phyloP scores from a whole-genome alignment of 37 sponge, comb jelly and placozoan species.

The Oopsacas minuta region DNA sequence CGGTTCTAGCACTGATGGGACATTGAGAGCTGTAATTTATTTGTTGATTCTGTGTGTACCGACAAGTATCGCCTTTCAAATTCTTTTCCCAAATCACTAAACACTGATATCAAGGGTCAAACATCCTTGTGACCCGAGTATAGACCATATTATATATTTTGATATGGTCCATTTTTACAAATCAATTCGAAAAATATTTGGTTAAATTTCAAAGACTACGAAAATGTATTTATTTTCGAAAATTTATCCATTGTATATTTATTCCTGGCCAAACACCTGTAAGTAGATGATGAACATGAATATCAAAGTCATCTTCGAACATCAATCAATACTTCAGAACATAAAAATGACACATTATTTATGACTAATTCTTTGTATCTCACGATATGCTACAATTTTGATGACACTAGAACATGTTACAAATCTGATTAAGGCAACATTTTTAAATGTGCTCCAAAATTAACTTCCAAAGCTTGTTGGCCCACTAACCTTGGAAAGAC shows the following conservation, averaged over 20 bases:
- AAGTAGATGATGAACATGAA: constrained; percentile 12
- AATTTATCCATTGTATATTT: constrained; percentile 5
- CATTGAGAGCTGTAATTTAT: constrained; percentile 12
- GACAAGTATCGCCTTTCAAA: background rate
- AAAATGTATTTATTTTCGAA: constrained; percentile 8
- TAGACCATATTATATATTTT: background rate
- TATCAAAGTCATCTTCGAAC: background rate
- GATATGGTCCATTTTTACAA: constrained; percentile 9
- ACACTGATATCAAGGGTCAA: background rate
- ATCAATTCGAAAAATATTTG: constrained; percentile 12
- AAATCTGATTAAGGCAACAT: constrained; percentile 10
- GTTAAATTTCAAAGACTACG: constrained; percentile 16
- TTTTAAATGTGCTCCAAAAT: constrained; percentile 17
- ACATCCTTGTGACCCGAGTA: constrained; percentile 18
- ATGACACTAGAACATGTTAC: constrained; percentile 5
- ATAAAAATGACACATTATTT: background rate
- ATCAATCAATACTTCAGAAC: constrained; percentile 10
- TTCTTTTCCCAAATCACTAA: constrained; percentile 9
- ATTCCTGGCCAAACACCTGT: background rate
- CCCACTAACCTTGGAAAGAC: constrained; percentile 11
- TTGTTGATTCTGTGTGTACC: constrained; percentile 7
- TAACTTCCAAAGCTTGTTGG: constrained; percentile 20
- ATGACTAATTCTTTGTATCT: background rate
- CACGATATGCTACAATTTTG: background rate
- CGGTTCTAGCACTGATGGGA: constrained; percentile 12